Base-by-base conservation (phyloP, 2,888 invertebrate species). In the Blomia tropicalis region DNA sequence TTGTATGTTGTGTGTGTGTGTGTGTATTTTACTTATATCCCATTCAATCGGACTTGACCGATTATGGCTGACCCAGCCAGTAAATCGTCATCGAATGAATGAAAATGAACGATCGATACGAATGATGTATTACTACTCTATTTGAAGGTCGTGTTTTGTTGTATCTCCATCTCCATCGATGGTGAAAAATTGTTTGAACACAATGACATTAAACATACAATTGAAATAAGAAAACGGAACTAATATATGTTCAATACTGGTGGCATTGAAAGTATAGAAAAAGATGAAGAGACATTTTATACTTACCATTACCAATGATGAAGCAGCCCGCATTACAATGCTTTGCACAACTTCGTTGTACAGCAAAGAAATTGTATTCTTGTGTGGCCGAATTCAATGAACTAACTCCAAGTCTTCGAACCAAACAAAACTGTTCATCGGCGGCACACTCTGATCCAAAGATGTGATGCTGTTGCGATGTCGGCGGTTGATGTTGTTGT, bases 321-420 rank as follows among this genome's bases (percentile, higher is more conserved):
- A 62, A 62, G 31, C 62, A 62, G 23, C 62, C 62, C 22, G 44
- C 43, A 23, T n/a, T 54, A 17, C 62, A 62, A 4, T 54, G 43
- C 11, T 56, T 56, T 4, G 54, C 58, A 58, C 62, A 62, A n/a
- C 43, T 43, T 25, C 62, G 62, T 58, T 58, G 19, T 30, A 62
- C 25, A 19, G 62, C 62, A 41, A 54, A 62, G 30, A 62, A 62
- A 25, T 62, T 62, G 25, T 36, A 62, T n/a, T 62, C 62, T 14
- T 23, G 23, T 14, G 36, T 4, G 19, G 32, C 43, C 4, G 54
- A 19, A 14, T 51, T 60, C 53, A 51, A 32, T 25, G 56, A 11
- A 29, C 56, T 56, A 30, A 56, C 62, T 36, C 56, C 62, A 22
- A 62, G 36, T 27, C 62, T 54, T 7, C 23, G 56, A 30, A 62